A percentile compares a stretch with the other conserved stretches of the same genome.
Evolutionary conservation across 2,888 invertebrate genomes (phyloP).

Genomic region (Myopa tessellatipennis): DNA sequence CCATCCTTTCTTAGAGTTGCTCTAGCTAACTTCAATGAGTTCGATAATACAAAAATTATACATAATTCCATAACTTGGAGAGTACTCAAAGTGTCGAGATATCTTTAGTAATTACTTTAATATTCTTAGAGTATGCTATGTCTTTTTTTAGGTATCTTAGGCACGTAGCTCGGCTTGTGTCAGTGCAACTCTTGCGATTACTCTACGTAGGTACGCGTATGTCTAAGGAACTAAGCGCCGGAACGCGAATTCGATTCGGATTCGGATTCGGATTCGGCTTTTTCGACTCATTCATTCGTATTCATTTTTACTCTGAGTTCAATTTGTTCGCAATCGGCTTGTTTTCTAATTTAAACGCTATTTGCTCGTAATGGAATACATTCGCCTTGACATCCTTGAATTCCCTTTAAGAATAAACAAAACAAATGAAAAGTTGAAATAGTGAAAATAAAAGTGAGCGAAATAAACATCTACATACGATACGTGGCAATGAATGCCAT

Average conservation of each 20-base stretch:
- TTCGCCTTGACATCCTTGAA: conserved; percentile 71
- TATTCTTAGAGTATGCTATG: conserved; percentile 60
- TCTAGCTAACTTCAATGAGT: background rate
- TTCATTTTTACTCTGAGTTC: background rate
- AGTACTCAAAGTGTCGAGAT: background rate
- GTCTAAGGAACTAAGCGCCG: conserved; percentile 6
- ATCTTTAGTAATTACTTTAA: background rate
- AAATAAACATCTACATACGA: conserved; percentile 47
- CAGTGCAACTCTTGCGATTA: conserved; percentile 13
- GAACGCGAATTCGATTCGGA: conserved; percentile 8
- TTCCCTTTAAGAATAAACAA: conserved; percentile 66
- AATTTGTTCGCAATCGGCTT: background rate
- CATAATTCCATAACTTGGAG: background rate
- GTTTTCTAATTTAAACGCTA: conserved; percentile 68
- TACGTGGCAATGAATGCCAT: background rate
- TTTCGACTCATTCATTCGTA: background rate
- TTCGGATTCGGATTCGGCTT: background rate
- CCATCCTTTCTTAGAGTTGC: background rate
- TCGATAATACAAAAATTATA: background rate
- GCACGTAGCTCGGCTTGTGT: conserved; percentile 5
- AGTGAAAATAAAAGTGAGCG: conserved; percentile 46
- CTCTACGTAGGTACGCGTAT: background rate
- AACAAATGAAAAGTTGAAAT: conserved; percentile 47
- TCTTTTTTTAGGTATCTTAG: conserved; percentile 54
- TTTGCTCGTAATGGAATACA: conserved; percentile 73